A percentile compares a stretch with the other conserved stretches of the same genome.
Evolutionary conservation across 2,888 invertebrate species (phyloP).

Genomic region (Allolobophora icterica): DNA sequence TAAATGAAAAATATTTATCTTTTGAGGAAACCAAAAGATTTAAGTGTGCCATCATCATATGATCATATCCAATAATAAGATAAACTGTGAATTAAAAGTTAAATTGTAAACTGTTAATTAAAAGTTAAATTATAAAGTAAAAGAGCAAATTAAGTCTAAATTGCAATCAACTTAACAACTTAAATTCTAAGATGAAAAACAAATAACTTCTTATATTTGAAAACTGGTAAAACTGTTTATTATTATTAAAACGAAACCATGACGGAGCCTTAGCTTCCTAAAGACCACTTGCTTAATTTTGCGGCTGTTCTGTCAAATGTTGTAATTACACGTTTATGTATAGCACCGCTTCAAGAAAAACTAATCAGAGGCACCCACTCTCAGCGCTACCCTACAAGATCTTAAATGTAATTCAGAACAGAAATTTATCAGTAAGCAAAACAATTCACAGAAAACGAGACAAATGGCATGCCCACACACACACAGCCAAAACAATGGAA

Average conservation of each 20-base stretch:
- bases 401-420: too few species aligned
- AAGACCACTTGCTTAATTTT: not conserved
- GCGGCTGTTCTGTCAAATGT: too few species aligned
- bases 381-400: too few species aligned
- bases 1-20: not conserved
- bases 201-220: not conserved
- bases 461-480: too few species aligned
- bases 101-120: not conserved
- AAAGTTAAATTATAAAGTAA: not conserved
- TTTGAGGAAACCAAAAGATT: not conserved
- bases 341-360: too few species aligned
- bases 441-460: too few species aligned
- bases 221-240: not conserved
- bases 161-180: not conserved
- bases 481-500: too few species aligned
- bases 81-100: not conserved
- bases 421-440: too few species aligned
- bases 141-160: not conserved
- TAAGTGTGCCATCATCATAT: not conserved
- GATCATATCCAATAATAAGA: not conserved
- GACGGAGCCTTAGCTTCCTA: not conserved
- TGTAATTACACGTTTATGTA: too few species aligned
- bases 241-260: not conserved
- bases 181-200: not conserved
- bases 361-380: too few species aligned